Base-by-base conservation (phyloP, 1,140 invertebrate species). In the Eubasilissa regina region DNA sequence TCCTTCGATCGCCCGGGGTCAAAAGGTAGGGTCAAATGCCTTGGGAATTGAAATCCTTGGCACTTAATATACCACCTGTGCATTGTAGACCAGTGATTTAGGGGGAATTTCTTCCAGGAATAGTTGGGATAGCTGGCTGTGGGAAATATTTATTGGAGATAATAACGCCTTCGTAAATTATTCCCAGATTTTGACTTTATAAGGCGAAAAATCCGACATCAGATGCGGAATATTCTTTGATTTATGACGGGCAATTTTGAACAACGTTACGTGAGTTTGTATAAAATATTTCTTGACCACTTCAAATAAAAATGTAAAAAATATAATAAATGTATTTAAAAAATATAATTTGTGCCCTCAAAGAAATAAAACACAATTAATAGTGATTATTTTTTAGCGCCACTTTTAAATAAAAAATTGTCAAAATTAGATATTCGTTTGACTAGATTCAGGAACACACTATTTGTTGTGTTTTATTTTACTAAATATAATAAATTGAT, bases 21-120 rank as follows among this genome's bases (percentile, higher is more conserved):
- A 72, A 25, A 72, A 72, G 68, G 68, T 72, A 72, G 68, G 68
- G 68, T 25, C 68, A 72, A 72, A 72, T 72, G 48, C 68, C 68
- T 15, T 11, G 68, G 68, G 68, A 72, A 72, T 72, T 72, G 68
- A 72, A 72, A 72, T 72, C 68, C 68, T 51, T 53, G 45, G 68
- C 68, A 72, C 68, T 72, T 72, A 72, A 72, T 72, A 72, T 72
- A 72, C 68, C 68, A 72, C 68, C 68, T 72, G 68, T 72, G 68
- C 68, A 72, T 72, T 72, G 68, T 72, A 72, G 47, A 25, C n/a
- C 48, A 53, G 68, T 72, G 68, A 72, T 72, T 72, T 72, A 72
- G 68, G 48, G 48, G 68, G 48, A 53, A 72, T 72, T 72, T 72
- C 68, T 72, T 60, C 11, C 19, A 25, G 47, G 48, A 72, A 72